Base-by-base conservation (phyloP, 2,797 vertebrate species). In the Sebastes hubbsi region DNA sequence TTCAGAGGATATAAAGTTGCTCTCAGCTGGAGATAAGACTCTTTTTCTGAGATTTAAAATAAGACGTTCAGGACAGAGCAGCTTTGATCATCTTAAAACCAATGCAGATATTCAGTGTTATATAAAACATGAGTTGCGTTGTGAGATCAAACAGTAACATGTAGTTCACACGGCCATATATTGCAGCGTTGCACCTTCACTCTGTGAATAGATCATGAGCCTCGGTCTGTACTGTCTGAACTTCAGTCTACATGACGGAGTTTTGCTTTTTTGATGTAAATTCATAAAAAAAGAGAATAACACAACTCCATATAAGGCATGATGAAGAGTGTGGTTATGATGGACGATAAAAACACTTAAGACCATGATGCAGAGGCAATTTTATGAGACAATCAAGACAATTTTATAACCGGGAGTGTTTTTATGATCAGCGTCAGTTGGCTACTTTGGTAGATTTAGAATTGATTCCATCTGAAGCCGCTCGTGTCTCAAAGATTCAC, bases 371-470 rank as follows among this genome's bases (percentile, higher is more conserved):
- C 24, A 8, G 56, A 27, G 10, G 32, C 11, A 9, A 1, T 32
- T 79, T 72, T 20, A 71, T 12, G 65, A 75, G 22, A 46, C 60
- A 25, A n/a, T 30, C 20, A 7, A 32, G 49, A 62, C 46, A 24
- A 11, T 64, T 63, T 60, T 68, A 49, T 49, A 29, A 20, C 9
- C 61, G 13, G 32, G 2, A 24, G 63, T 4, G 65, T 52, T 34
- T 83, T 85, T 78, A 85, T 8, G 75, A 24, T 14, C 32, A 4
- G 64, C 5, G 30, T 62, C 60, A 14, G n/a, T 22, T 12, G 18
- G 18, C 13, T 42, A 11, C 30, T 56, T 49, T 12, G 32, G 42
- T 62, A 2, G 74, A 25, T 65, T 77, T 77, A n/a, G n/a, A 78
- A 32, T 67, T 49, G 2, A 22, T 56, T 20, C 55, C 24, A 13